Conservation (phyloP, 2,797 vertebrate genomes). For the Microcaecilia unicolor region DNA sequence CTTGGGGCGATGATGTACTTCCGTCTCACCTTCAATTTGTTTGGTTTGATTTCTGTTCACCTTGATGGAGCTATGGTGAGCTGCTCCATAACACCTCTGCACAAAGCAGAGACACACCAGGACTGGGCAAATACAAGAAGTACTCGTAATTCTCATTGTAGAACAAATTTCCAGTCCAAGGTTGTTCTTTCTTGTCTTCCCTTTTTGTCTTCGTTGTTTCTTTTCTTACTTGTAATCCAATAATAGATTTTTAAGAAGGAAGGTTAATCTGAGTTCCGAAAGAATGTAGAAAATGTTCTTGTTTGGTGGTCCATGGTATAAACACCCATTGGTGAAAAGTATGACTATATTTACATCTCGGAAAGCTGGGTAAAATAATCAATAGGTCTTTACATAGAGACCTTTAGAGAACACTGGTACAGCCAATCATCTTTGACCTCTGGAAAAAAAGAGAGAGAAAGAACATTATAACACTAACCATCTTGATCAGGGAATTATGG, state of each 20-base stretch:
- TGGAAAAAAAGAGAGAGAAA: constrained; percentile 34
- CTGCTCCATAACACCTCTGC: constrained; percentile 75
- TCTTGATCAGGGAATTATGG: no score
- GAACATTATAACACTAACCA: constrained; percentile 30
- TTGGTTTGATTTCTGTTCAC: constrained; percentile 81
- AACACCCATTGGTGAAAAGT: constrained; percentile 36
- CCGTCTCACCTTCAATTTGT: constrained; percentile 76
- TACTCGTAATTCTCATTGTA: constrained; percentile 89
- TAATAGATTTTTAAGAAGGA: constrained; percentile 32
- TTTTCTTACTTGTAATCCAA: constrained; percentile 43
- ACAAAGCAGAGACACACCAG: constrained; percentile 95
- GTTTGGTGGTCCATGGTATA: constrained; percentile 69
- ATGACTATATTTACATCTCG: constrained; percentile 76
- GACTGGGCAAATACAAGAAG: constrained; percentile 84
- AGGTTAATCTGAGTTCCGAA: constrained; percentile 57
- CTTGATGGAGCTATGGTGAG: constrained; percentile 67
- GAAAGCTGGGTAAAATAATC: constrained; percentile 31
- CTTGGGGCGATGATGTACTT: constrained; percentile 95
- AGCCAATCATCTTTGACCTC: constrained; percentile 68
- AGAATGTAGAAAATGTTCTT: constrained; percentile 57
- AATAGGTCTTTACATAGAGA: constrained; percentile 30
- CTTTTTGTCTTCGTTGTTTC: constrained; percentile 28
- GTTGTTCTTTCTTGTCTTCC: constrained; percentile 25
- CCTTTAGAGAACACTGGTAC: constrained; percentile 50
- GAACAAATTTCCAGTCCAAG: constrained; percentile 41